Base-by-base conservation (phyloP, 1,140 invertebrate species). In the Eufriesea mexicana region DNA sequence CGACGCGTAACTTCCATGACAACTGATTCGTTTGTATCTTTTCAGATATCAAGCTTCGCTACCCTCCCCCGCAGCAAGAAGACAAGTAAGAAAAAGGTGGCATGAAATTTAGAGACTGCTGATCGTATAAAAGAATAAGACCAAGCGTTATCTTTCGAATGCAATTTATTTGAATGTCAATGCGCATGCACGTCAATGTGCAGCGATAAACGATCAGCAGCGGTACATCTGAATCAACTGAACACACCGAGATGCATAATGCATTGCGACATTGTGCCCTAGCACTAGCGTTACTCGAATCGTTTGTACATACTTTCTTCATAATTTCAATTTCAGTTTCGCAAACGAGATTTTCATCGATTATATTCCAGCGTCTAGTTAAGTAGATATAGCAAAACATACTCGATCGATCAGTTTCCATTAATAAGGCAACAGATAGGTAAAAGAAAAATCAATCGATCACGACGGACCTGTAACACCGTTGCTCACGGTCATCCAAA, bases 21-120 rank as follows among this genome's bases (percentile, higher is more conserved):
- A 9, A 1, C 20, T 7, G 20, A 64, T 77, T 25, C 76, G 25
- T 80, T 83, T 84, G 67, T 90, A n/a, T 84, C 4, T 81, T 94
- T 95, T 84, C 92, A 95, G 94, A 95, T 95, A 89, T 93, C 95
- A 74, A 95, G 91, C 84, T 95, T 94, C 87, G 95, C 95, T 62
- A 96, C 95, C 25, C 89, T 96, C 70, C 95, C 95, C 54, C 93
- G 95, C 59, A 95, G 93, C 86, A 95, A 95, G 92, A 95, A 95
- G 89, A 87, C 94, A 71, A 92, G 89, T 35, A 95, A 95, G 88
- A 95, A 94, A 86, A 95, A 94, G 80, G 87, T 93, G 61, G 90
- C 93, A 92, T 94, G 94, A 94, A 90, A 91, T 66, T 84, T 84
- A 70, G 79, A 62, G 5, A 67, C 83, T 5, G 83, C 89, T 87